Percentiles rank a stretch among this genome's conserved stretches.
These are phyloP conservation scores for Heloderma charlesbogerti DNA, from an alignment of 2,113 vertebrate genomes.

Conservation along the genomic window DNA sequence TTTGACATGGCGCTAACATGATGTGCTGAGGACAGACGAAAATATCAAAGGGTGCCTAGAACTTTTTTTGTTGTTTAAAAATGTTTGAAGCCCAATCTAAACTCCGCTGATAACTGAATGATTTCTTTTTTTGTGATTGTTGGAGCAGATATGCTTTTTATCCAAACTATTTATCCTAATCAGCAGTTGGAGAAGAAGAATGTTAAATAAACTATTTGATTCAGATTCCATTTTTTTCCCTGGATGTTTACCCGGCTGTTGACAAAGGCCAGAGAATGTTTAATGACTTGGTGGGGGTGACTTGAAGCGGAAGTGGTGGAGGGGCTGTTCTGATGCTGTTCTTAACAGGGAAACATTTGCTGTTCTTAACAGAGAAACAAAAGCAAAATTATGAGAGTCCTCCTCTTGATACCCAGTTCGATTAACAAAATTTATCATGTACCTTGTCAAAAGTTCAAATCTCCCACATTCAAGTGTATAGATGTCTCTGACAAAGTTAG, in stretches of 20 bases:
- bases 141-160: slow-evolving; percentile 82
- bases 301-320: slow-evolving; percentile 77
- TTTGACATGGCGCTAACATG: slow-evolving; percentile 75
- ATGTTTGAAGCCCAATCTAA: slow-evolving; percentile 79
- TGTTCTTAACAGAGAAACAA: slow-evolving; percentile 69
- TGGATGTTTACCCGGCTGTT: slow-evolving; percentile 84
- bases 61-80: slow-evolving; percentile 77
- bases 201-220: slow-evolving; percentile 85
- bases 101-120: slow-evolving; percentile 75
- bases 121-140: slow-evolving; percentile 79
- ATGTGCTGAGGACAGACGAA: slow-evolving; percentile 73
- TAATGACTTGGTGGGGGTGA: slow-evolving; percentile 79
- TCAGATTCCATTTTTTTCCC: slow-evolving; percentile 74
- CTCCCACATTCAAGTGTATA: slow-evolving; percentile 76
- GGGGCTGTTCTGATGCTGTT: slow-evolving; percentile 67
- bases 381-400: slow-evolving; percentile 79
- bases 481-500: slow-evolving; percentile 77
- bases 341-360: too few relatives aligned
- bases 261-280: slow-evolving; percentile 84
- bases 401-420: slow-evolving; percentile 81
- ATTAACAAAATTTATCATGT: slow-evolving; percentile 80
- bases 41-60: slow-evolving; percentile 76
- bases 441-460: slow-evolving; percentile 77
- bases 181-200: slow-evolving; percentile 84
- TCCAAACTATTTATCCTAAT: slow-evolving; percentile 88